Evolutionary conservation across 2,113 vertebrate genomes (phyloP), one percentile per base, ranked within the genome.

Genomic region (Hippocampus comes): DNA sequence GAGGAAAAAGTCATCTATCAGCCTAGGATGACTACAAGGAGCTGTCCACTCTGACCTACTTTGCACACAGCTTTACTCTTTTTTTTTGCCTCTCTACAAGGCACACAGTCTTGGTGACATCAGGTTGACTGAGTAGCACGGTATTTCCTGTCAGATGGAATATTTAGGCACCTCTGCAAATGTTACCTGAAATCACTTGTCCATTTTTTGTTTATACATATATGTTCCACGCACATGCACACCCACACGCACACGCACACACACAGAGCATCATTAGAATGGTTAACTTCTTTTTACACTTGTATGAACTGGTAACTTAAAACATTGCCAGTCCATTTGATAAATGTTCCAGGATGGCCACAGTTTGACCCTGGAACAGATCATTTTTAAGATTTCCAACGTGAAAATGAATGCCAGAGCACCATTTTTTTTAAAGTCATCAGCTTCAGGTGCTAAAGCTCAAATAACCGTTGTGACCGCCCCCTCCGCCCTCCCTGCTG

Each of bases 21-120:
- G 73, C 55, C 68, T 75, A 84, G 74, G 83, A 84, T 77, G 82
- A 81, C 84, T 57, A 67, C 81, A 86, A 82, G 73, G 78, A 88
- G 69, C 57, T 70, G 72, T 83, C 79, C 80, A 76, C 77, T 70
- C 71, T 89, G 88, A 89, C 86, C 87, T 79, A 87, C 78, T 81
- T 88, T 80, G 74, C 81, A 23, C 48, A 72, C 46, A 56, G 68
- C 76, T 76, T 70, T 23, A 25, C 9, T 5, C 25, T 25, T 14
- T 43, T 43, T 60, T 61, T 25, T 41, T 55, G 41, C 68, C 71
- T 12, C 20, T 43, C 38, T 41, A 2, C 5, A 14, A 64, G 63
- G 43, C 20, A 65, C 17, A 38, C 8, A 3, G 18, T 41, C 25
- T 64, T 64, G 53, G 21, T 21, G n/a, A 56, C 21, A 23, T 56